These are phyloP conservation scores for Crocuta crocuta DNA, from an alignment of 2,113 vertebrate species.

Conservation along the genomic window DNA sequence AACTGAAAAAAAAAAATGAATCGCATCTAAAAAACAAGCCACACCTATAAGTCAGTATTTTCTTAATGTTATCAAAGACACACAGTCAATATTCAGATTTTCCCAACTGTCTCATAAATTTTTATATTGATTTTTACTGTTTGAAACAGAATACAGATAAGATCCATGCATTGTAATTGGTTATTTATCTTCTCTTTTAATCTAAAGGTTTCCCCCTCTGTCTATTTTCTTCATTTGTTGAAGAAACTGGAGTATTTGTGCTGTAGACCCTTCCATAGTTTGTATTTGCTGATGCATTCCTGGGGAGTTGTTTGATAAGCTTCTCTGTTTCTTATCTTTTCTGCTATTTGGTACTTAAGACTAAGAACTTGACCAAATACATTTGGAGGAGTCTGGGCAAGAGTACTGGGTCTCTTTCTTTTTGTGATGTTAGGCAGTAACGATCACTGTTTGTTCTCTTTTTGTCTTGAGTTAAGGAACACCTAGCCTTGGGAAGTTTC, in stretches of 20 bases:
- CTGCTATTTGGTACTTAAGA: background rate
- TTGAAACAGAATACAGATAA: background rate
- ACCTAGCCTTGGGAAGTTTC: background rate
- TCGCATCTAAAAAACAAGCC: background rate
- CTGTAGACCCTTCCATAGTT: background rate
- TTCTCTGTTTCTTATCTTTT: background rate
- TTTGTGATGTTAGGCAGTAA: background rate
- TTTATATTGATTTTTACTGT: slow-evolving; percentile 12
- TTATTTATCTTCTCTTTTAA: background rate
- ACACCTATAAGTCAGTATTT: background rate
- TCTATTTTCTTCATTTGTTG: slow-evolving; percentile 7
- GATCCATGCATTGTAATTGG: background rate
- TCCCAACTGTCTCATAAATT: background rate
- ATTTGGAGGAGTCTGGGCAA: background rate
- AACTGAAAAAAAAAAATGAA: slow-evolving; percentile 1
- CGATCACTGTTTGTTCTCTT: background rate
- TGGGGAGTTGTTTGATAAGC: background rate
- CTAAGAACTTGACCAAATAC: background rate
- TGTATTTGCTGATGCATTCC: background rate
- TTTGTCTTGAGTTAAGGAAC: background rate
- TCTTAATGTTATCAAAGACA: background rate
- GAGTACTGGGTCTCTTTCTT: background rate
- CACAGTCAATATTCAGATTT: background rate
- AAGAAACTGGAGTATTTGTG: background rate
- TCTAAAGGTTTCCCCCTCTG: background rate